phyloP scores from a whole-genome alignment of 2,797 vertebrate species.

The Simalia tracyae region DNA sequence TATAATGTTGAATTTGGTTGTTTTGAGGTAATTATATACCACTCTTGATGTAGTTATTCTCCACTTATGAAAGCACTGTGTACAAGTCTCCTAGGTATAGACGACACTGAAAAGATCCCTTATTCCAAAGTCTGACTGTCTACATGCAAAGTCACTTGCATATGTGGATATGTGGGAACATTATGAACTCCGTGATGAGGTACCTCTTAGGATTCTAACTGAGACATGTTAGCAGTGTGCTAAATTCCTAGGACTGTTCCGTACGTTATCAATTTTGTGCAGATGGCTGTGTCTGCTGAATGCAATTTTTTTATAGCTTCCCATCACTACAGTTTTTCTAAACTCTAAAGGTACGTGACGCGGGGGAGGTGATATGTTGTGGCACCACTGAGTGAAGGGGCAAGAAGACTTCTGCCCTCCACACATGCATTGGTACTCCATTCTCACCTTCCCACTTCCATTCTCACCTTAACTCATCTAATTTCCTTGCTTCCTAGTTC shows the following conservation, averaged over 20 bases:
- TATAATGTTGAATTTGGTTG: not conserved
- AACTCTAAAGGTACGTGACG: not conserved
- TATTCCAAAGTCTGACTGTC: not conserved
- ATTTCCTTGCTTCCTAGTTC: not conserved
- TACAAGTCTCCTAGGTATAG: not conserved
- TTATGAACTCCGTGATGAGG: not conserved
- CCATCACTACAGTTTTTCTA: not conserved
- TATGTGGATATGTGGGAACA: not conserved
- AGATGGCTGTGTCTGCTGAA: not conserved
- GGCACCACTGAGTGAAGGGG: not conserved
- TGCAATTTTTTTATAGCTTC: not conserved
- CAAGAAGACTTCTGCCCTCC: not conserved
- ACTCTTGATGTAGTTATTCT: not conserved
- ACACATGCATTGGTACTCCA: not conserved
- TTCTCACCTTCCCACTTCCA: not conserved
- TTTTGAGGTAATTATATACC: not conserved
- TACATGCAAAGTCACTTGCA: not conserved
- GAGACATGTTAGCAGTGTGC: not conserved
- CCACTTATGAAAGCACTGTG: not conserved
- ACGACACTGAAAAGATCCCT: not conserved
- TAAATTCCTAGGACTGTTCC: not conserved
- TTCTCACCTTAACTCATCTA: not conserved
- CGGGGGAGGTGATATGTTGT: not conserved
- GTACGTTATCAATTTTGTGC: not conserved
- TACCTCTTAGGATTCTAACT: not conserved